Evolutionary conservation across 2,113 vertebrate species (phyloP), one percentile per base, ranked within the genome.

Genomic region (Helogale parvula): DNA sequence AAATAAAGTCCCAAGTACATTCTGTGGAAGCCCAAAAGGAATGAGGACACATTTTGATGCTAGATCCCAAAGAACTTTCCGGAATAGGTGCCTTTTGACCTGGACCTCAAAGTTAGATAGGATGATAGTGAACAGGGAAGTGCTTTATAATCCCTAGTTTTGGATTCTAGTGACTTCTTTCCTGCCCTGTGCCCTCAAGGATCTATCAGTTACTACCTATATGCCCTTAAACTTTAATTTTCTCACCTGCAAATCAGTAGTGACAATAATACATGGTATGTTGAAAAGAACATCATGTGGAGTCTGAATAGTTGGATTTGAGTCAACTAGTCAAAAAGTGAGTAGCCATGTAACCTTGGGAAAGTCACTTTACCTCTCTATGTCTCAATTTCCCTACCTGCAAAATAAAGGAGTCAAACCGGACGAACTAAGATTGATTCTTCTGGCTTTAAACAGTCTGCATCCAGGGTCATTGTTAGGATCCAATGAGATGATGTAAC

Each of bases 401-500:
- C 90, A 76, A 52, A 95, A 81, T 72, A 90, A 95, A 94, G 31
- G 19, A 87, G 27, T 95, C 41, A 83, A n/a, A 79, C n/a, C 45
- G 15, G 16, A 54, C 83, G 65, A 77, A 10, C 31, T 65, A 72
- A 93, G 50, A 65, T 19, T 85, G 17, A 52, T 72, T 72, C 29
- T 94, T 84, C 3, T 96, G 54, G 29, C 11, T 87, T 23, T 89
- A 77, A 87, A 95, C 95, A 54, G n/a, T 90, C 66, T 60, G 23
- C n/a, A 47, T 94, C 47, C n/a, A 86, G 63, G 14, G 25, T 95
- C 68, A 82, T 52, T 71, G 33, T 95, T 71, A 65, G 66, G 19
- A 71, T 52, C 38, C 87, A 68, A 3, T 72, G 68, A 95, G 52
- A 68, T 77, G 60, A 71, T 74, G 10, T 33, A 80, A 63, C 7